phyloP scores from a whole-genome alignment of 2,797 vertebrate genomes.

The Hyperoplus immaculatus region DNA sequence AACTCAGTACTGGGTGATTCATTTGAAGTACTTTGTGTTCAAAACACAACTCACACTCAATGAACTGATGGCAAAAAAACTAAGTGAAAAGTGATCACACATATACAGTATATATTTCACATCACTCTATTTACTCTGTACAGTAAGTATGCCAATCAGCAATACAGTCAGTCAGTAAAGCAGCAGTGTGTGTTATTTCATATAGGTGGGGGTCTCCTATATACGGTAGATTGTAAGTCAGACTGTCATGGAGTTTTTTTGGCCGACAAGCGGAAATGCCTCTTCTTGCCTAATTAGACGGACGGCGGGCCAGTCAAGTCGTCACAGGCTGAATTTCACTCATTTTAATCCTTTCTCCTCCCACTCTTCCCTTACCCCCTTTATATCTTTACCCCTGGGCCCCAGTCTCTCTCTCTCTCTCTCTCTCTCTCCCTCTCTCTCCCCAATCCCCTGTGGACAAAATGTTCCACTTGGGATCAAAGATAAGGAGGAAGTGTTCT shows the following conservation, averaged over 20 bases:
- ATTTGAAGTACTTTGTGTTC: not conserved
- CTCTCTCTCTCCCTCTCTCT: not conserved
- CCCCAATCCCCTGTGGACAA: constrained; percentile 51
- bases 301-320: constrained; percentile 46
- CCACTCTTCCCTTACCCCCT: constrained; percentile 31
- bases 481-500: constrained; percentile 73
- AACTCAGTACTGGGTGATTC: not conserved
- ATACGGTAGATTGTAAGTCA: constrained; percentile 10
- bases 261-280: constrained; percentile 65
- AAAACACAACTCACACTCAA: not conserved
- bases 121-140: not conserved
- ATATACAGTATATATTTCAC: too few species aligned
- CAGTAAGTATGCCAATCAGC: not conserved
- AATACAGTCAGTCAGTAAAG: not conserved
- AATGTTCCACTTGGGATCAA: constrained; percentile 73
- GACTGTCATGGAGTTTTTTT: not conserved
- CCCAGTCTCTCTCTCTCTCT: constrained; percentile 17
- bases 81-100: too few species aligned
- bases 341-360: constrained; percentile 66
- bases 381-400: not conserved
- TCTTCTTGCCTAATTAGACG: constrained; percentile 68
- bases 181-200: constrained; percentile 5
- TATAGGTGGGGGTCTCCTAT: not conserved
- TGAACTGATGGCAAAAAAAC: too few species aligned
- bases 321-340: constrained; percentile 67